These are phyloP conservation scores for Cololabis saira DNA, from an alignment of 2,113 vertebrate genomes.

Conservation along the genomic window DNA sequence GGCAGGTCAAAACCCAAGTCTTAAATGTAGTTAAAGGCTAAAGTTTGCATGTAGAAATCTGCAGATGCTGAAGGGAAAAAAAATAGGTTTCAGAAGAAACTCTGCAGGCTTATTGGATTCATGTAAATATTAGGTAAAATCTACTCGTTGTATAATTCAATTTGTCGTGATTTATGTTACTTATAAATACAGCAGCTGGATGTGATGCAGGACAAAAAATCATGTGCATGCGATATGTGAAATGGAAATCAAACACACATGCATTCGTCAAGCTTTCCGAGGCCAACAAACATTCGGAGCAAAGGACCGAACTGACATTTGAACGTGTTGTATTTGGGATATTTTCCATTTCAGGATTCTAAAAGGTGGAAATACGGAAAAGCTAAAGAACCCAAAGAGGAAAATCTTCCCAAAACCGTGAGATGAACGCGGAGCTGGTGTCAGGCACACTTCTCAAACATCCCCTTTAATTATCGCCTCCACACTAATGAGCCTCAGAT, in stretches of 20 bases:
- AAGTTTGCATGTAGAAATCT: too few relatives aligned
- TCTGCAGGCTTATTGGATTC: slow-evolving; percentile 42
- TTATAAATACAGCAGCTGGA: slow-evolving; percentile 40
- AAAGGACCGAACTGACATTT: slow-evolving; percentile 17
- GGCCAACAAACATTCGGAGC: not conserved
- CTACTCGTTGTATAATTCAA: slow-evolving; percentile 45
- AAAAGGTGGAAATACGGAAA: not conserved
- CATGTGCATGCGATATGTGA: slow-evolving; percentile 54
- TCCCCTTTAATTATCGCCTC: slow-evolving; percentile 60
- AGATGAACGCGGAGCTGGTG: slow-evolving; percentile 4
- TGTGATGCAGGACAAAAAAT: slow-evolving; percentile 43
- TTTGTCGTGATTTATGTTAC: slow-evolving; percentile 58
- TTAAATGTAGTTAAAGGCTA: too few relatives aligned
- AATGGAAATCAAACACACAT: slow-evolving; percentile 48
- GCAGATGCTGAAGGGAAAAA: not conserved
- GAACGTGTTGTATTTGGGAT: slow-evolving; percentile 2
- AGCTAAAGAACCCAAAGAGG: not conserved
- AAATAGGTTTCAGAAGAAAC: slow-evolving; percentile 43
- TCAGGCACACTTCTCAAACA: slow-evolving; percentile 30
- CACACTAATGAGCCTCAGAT: slow-evolving; percentile 59
- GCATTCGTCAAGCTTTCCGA: slow-evolving; percentile 26
- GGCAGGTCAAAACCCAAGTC: too few relatives aligned
- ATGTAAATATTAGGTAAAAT: slow-evolving; percentile 53
- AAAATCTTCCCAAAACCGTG: slow-evolving; percentile 8
- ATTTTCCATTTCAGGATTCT: not conserved